Evolutionary conservation across 2,113 vertebrate genomes (phyloP).

Genomic region (Rhipidura dahli): DNA sequence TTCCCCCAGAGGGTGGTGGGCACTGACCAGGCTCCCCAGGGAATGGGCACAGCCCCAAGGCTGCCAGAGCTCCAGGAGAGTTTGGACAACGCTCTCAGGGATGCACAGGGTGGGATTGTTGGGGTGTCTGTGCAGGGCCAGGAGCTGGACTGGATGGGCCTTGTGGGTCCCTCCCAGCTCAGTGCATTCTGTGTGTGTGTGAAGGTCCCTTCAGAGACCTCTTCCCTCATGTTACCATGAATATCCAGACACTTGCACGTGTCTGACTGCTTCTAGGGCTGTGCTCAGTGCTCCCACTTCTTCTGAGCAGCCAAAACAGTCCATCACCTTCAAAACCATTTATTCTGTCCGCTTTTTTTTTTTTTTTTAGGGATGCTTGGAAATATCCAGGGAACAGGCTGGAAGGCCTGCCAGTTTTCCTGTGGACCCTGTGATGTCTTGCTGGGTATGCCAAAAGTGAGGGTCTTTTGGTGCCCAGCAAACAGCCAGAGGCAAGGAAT

Average conservation of each 20-base stretch:
- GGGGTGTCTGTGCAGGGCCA: not conserved
- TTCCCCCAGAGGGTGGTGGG: not conserved
- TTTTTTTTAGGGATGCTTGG: not conserved
- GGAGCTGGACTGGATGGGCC: accelerated
- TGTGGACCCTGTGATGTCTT: not conserved
- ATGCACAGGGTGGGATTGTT: not conserved
- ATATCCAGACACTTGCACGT: not conserved
- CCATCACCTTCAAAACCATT: not conserved
- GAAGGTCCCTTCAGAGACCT: not conserved
- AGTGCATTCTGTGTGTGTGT: not conserved
- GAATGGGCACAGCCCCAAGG: not conserved
- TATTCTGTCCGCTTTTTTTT: not conserved
- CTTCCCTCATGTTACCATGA: accelerated
- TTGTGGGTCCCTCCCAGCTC: accelerated
- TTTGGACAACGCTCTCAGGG: not conserved
- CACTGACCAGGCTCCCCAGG: not conserved
- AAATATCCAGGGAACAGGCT: not conserved
- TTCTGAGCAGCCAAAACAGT: not conserved
- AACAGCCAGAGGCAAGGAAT: not conserved
- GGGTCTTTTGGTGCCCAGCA: not conserved
- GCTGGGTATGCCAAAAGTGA: not conserved
- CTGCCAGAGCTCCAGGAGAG: not conserved
- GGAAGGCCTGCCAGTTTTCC: not conserved
- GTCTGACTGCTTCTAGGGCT: not conserved
- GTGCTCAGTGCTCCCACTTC: not conserved